Conservation (phyloP, 2,888 invertebrate genomes). For the Drosophila pseudotakahashii region DNA sequence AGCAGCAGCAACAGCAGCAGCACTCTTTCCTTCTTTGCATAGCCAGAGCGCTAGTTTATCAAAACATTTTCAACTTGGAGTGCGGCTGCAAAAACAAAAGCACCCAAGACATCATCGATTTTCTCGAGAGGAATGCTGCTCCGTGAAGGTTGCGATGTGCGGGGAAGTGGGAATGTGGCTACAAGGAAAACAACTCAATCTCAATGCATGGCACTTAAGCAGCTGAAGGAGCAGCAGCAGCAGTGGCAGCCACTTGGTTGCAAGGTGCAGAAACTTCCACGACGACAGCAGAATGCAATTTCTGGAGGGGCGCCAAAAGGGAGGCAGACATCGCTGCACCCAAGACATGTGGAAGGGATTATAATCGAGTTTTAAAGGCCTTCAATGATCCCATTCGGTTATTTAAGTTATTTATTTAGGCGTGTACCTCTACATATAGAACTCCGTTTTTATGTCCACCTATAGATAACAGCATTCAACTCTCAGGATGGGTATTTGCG, state of each 20-base stretch:
- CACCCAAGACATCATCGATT: conserved; percentile 66
- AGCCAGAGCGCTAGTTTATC: conserved; percentile 68
- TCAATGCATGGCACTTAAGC: conserved; percentile 76
- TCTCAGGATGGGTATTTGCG: conserved; percentile 34
- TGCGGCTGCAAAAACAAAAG: conserved; percentile 76
- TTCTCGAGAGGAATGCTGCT: conserved; percentile 55
- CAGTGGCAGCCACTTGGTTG: conserved; percentile 60
- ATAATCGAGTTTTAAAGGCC: conserved; percentile 1
- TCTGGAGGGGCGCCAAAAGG: conserved; percentile 38
- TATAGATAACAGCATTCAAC: not conserved
- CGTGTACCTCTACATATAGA: no score
- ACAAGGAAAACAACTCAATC: conserved; percentile 75
- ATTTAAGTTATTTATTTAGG: no score
- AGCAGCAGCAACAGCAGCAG: not conserved
- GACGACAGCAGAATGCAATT: conserved; percentile 72
- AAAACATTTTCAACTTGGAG: conserved; percentile 78
- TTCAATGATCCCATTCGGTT: not conserved
- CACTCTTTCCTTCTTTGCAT: conserved; percentile 56
- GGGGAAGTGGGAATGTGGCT: conserved; percentile 2
- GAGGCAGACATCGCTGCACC: not conserved
- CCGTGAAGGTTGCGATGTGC: not conserved
- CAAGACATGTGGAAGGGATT: conserved; percentile 2
- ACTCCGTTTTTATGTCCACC: no score
- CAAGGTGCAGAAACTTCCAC: conserved; percentile 70
- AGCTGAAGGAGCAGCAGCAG: conserved; percentile 59